Evolutionary conservation across 2,888 invertebrate genomes (phyloP), one percentile per base, ranked within the genome.

Genomic region (Harpalus rufipes): DNA sequence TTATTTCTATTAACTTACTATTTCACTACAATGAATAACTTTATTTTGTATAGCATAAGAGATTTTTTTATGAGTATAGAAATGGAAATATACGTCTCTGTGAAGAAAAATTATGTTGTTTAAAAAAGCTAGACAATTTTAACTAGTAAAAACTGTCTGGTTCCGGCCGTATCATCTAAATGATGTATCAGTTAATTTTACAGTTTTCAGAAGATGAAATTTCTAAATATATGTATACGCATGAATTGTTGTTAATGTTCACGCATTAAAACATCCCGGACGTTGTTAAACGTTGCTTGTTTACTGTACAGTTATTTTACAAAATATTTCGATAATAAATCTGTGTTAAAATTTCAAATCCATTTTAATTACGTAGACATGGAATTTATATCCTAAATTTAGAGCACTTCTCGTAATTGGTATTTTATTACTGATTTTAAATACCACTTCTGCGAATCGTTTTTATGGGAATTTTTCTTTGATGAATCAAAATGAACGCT

Each of bases 241-340:
- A 74, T 74, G 72, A 74, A 74, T 44, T 74, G 72, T 74, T 44
- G 72, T 41, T 74, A 44, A 68, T 44, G 72, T 44, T 8, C 44
- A 12, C 32, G 41, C 72, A 44, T 74, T 74, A 74, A 44, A 74
- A 74, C 18, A 74, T 25, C 39, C 68, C 41, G 32, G 41, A 68
- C 63, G 25, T 74, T 44, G 72, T 14, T 44, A 74, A 74, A 74
- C 72, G 18, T 32, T 78, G 78, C 25, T 32, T 78, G 59, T 78
- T 58, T 78, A 78, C 14, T 58, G 56, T 56, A 78, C 78, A 78
- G 78, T 78, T 78, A 78, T 78, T 78, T 78, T 58, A 59, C 59
- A 56, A 76, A 76, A 76, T 78, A 58, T 78, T 78, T n/a, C 32
- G 78, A 58, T 61, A 80, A 80, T 80, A 80, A 80, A 80, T 80